Conservation (phyloP, 2,113 vertebrate genomes). For the Xerus inauris region DNA sequence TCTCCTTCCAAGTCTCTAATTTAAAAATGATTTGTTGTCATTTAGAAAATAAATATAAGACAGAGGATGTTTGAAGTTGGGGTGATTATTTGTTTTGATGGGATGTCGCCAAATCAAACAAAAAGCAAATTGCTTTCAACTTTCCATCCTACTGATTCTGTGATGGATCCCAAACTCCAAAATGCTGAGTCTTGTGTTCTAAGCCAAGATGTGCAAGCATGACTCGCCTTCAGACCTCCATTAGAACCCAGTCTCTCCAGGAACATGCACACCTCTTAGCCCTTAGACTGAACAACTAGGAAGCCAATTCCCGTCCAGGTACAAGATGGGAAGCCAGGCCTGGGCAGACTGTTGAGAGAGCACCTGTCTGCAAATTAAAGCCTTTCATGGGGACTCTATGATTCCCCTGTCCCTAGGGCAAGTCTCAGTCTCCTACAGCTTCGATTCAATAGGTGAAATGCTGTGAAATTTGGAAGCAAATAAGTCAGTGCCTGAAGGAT, state of each 20-base stretch:
- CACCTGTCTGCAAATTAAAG: neutral
- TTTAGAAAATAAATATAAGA: constrained; percentile 60
- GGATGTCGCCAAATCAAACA: constrained; percentile 30
- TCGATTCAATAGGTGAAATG: neutral
- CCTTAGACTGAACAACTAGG: too few species aligned
- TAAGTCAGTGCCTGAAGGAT: neutral
- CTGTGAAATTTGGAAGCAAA: neutral
- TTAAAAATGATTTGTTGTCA: constrained; percentile 53
- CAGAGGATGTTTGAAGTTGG: constrained; percentile 31
- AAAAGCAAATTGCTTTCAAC: constrained; percentile 28
- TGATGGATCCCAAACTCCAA: neutral
- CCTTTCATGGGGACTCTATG: neutral
- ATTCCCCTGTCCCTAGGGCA: neutral
- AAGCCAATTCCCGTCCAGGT: neutral
- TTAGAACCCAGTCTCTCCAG: fast-evolving
- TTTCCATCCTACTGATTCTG: neutral
- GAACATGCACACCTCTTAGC: fast-evolving
- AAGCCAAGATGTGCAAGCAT: fast-evolving
- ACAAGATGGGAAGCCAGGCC: neutral
- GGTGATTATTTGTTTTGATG: constrained; percentile 28
- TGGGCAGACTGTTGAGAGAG: neutral
- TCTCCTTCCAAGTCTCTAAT: constrained; percentile 26
- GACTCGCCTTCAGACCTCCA: neutral
- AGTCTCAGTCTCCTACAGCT: neutral
- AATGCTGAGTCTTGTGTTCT: fast-evolving